phyloP scores from a whole-genome alignment of 2,797 vertebrate genomes.

The Squalus acanthias region DNA sequence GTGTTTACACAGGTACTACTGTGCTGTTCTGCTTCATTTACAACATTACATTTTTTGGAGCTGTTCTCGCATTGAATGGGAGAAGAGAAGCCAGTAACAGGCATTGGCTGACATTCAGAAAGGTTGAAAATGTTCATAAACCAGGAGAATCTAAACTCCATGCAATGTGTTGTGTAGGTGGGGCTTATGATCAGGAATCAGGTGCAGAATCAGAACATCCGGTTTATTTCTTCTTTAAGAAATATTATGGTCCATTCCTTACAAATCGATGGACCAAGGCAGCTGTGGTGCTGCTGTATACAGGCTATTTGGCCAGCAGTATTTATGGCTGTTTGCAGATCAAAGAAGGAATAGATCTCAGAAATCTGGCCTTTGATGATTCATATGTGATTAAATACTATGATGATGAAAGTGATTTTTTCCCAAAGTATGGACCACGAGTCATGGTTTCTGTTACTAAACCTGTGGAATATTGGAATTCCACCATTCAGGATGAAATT shows the following conservation, averaged over 20 bases:
- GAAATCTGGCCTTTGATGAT: conserved; percentile 65
- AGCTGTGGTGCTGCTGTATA: conserved; percentile 57
- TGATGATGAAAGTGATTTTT: conserved; percentile 57
- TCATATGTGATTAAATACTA: conserved; percentile 69
- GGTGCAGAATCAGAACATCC: conserved; percentile 51
- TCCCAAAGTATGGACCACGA: conserved; percentile 64
- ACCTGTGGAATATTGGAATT: conserved; percentile 63
- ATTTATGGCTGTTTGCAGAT: conserved; percentile 63
- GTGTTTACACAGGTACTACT: conserved; percentile 69
- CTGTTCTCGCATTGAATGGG: conserved; percentile 65
- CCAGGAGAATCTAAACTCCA: conserved; percentile 47
- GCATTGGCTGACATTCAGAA: conserved; percentile 66
- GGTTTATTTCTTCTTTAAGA: conserved; percentile 57
- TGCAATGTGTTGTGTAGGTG: conserved; percentile 55
- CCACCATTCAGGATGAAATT: conserved; percentile 48
- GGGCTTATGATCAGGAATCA: conserved; percentile 45
- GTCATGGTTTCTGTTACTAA: conserved; percentile 67
- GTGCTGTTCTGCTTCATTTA: conserved; percentile 66
- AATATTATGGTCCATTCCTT: conserved; percentile 61
- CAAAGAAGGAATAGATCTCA: conserved; percentile 69
- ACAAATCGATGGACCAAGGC: conserved; percentile 55
- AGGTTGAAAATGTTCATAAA: conserved; percentile 44
- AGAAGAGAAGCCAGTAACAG: conserved; percentile 60
- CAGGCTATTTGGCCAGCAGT: conserved; percentile 56
- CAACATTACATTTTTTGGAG: conserved; percentile 60